phyloP scores from a whole-genome alignment of 2,113 vertebrate genomes.

The Hemiprocne comata region DNA sequence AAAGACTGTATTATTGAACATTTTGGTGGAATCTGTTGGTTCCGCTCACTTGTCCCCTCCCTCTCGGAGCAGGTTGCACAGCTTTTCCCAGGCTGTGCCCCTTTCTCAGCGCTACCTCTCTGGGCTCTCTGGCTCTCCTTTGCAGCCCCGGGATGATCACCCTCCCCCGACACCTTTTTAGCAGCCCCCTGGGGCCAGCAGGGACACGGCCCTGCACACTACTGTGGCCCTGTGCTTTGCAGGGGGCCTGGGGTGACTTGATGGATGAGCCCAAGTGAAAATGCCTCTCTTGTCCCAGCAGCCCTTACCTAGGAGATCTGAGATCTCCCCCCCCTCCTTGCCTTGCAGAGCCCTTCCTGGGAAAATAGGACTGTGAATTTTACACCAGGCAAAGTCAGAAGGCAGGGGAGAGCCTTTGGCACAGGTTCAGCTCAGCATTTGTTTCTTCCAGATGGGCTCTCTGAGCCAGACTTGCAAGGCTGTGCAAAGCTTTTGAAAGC shows the following conservation, averaged over 20 bases:
- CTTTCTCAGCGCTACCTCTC: background rate
- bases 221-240: background rate
- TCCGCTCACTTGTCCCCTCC: rapidly evolving
- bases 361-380: background rate
- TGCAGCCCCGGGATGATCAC: background rate
- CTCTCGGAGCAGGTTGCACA: background rate
- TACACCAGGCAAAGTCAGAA: background rate
- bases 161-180: rapidly evolving
- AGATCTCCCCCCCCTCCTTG: background rate
- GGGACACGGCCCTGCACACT: too few relatives aligned
- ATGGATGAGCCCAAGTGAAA: background rate
- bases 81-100: background rate
- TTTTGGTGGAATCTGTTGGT: background rate
- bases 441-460: background rate
- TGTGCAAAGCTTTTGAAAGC: background rate
- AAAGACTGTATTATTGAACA: background rate
- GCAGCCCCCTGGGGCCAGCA: background rate
- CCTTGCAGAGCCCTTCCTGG: background rate
- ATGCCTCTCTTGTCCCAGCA: background rate
- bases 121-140: background rate
- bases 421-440: background rate
- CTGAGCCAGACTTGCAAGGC: background rate
- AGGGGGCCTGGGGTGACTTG: background rate
- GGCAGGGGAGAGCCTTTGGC: background rate
- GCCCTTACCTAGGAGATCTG: background rate